These are phyloP conservation scores for Columba janthina DNA, from an alignment of 2,113 vertebrate genomes.

Conservation along the genomic window DNA sequence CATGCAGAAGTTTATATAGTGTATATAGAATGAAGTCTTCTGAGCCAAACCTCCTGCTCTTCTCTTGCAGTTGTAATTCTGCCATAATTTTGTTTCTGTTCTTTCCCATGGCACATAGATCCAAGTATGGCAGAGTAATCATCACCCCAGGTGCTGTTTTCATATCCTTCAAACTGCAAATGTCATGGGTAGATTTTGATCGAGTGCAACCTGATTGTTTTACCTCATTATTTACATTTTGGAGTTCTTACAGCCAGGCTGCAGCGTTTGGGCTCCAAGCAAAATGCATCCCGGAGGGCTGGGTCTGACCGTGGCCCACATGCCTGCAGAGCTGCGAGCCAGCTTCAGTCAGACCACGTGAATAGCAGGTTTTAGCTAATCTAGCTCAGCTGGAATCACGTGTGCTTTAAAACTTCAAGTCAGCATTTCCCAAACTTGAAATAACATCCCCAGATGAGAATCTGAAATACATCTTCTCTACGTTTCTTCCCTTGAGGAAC, in stretches of 20 bases:
- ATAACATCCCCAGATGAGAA: not conserved
- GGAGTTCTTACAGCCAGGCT: not conserved
- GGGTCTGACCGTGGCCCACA: not conserved
- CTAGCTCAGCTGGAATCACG: not conserved
- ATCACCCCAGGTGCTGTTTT: conserved; percentile 41
- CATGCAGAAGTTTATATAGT: not conserved
- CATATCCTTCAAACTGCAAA: not conserved
- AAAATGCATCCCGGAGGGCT: not conserved
- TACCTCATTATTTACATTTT: conserved; percentile 18
- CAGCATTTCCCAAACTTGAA: not conserved
- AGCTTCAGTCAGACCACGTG: not conserved
- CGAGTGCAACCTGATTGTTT: conserved; percentile 6
- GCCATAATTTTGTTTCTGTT: conserved; percentile 21
- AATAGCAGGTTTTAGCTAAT: not conserved
- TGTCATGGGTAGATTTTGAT: conserved; percentile 9
- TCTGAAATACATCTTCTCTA: not conserved
- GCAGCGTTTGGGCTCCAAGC: not conserved
- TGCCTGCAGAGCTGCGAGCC: not conserved
- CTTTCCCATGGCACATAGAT: conserved; percentile 36
- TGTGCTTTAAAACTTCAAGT: not conserved
- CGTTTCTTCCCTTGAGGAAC: not conserved
- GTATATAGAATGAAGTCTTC: not conserved
- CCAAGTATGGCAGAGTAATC: not conserved
- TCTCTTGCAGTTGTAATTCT: not conserved
- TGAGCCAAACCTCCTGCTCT: conserved; percentile 11